Evolutionary conservation across 1,140 invertebrate species (phyloP), one percentile per base, ranked within the genome.

Genomic region (Caerostris extrusa): DNA sequence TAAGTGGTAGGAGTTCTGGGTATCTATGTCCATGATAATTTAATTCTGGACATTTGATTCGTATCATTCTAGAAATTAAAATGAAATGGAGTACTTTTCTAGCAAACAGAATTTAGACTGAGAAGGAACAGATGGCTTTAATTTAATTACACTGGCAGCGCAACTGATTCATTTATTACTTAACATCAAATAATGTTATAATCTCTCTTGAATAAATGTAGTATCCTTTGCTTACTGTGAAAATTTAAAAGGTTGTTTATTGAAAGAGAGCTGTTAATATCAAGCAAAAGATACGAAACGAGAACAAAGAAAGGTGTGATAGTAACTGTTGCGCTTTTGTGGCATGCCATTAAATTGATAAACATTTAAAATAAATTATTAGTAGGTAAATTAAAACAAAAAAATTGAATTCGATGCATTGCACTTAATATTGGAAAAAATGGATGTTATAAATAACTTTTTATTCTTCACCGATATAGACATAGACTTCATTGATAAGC

Each of bases 91-190:
- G 34, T 53, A 50, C 50, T 77, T 77, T 64, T 77, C 71, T 50
- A 12, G 34, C 34, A 12, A 77, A 77, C 8, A 77, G 69, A 50
- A 12, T 50, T 34, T 34, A 34, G 3, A 50, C 7, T 77, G 71
- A 77, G 71, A 77, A 77, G 71, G 53, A 77, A 17, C 71, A 77
- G 71, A 14, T 77, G 71, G 71, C 71, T 77, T 10, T 5, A 77
- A 12, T 34, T 50, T 77, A 34, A 77, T 77, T 53, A 77, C 71
- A 34, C 12, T 50, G 34, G 12, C 12, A 3, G 14, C 17, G 17
- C 17, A 34, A 64, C 61, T 64, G 12, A 50, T 77, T 34, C 19
- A 77, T 77, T 77, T 50, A 77, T 50, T 77, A 12, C 12, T 5
- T 12, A 14, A 34, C 50, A 77, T 77, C 34, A 77, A 64, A 77